Base-by-base conservation (phyloP, 1,140 invertebrate genomes). In the Drosophila malerkotliana region DNA sequence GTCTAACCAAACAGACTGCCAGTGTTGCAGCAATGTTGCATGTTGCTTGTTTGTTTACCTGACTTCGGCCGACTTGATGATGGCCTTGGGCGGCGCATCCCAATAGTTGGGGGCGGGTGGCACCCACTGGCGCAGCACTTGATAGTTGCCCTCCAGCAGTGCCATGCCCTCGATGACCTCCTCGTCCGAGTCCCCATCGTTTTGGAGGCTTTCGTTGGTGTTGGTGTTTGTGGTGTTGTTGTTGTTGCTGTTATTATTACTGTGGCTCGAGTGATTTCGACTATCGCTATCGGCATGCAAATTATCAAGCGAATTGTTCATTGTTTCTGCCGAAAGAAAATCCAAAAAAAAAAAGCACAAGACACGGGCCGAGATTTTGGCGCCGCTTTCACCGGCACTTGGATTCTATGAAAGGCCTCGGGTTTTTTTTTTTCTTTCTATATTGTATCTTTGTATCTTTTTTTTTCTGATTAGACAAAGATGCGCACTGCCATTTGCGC, bases 161-260 rank as follows among this genome's bases (percentile, higher is more conserved):
- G 90, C 82, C 90, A 91, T 91, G 66, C 90, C 81, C 72, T 91
- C 90, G 64, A 91, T 90, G 64, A 88, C 85, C 81, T 91, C 90
- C 77, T 90, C 90, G 51, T 91, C 90, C 10, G 90, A 91, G 7
- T 91, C 90, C 47, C 75, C 90, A 54, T 91, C 83, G 55, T 84
- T 83, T 30, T 81, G 71, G 48, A 47, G 57, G 15, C 28, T 59
- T 9, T 55, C 72, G 55, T 18, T 62, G 54, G 51, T 47, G 37
- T 61, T 69, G 21, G 28, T 57, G 37, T 58, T 66, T 21, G 32
- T 61, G 51, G 18, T 57, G 14, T 34, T 58, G 52, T 28, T 57
- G 14, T 30, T 53, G 48, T 69, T 74, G 55, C 51, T 72, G 45
- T 68, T 75, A 47, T 61, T 74, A 67, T 66, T 75, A 41, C 48